Conservation (phyloP, 2,888 invertebrate species). For the Tethea ocularis region DNA sequence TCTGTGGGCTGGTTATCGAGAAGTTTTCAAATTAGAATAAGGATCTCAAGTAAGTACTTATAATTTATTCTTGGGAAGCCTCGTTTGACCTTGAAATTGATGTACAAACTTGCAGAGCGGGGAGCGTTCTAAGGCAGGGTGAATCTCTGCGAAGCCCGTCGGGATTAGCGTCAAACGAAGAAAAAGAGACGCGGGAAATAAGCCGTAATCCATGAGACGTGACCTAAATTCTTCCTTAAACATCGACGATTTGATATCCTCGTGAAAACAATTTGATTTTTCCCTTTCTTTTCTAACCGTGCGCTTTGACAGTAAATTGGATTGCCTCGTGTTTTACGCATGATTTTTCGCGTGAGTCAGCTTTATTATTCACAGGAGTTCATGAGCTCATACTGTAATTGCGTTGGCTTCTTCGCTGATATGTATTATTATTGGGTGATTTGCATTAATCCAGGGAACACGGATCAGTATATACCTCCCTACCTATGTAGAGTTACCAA, state of each 20-base stretch:
- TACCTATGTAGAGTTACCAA: no score
- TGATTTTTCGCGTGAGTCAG: constrained; percentile 43
- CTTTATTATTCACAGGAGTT: constrained; percentile 23
- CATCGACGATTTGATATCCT: constrained; percentile 79
- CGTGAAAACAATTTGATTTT: constrained; percentile 78
- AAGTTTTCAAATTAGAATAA: constrained; percentile 14
- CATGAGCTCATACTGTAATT: constrained; percentile 11
- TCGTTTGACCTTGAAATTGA: constrained; percentile 56
- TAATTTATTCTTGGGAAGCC: constrained; percentile 37
- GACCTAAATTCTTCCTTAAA: constrained; percentile 80
- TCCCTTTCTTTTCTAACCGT: constrained; percentile 57
- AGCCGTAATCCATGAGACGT: constrained; percentile 81
- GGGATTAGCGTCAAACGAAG: constrained; percentile 82
- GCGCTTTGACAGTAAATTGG: constrained; percentile 58
- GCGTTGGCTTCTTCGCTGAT: background rate
- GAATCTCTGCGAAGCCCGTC: constrained; percentile 70
- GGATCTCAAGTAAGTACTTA: constrained; percentile 11
- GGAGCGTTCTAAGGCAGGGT: constrained; percentile 47
- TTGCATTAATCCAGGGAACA: background rate
- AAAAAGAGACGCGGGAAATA: constrained; percentile 80
- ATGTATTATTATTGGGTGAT: background rate
- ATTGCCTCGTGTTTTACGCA: constrained; percentile 57
- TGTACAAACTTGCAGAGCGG: constrained; percentile 40
- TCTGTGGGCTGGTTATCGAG: background rate
- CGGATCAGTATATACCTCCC: no score